Evolutionary conservation across 2,888 invertebrate genomes (phyloP), one percentile per base, ranked within the genome.

Genomic region (Pinctada fucata): DNA sequence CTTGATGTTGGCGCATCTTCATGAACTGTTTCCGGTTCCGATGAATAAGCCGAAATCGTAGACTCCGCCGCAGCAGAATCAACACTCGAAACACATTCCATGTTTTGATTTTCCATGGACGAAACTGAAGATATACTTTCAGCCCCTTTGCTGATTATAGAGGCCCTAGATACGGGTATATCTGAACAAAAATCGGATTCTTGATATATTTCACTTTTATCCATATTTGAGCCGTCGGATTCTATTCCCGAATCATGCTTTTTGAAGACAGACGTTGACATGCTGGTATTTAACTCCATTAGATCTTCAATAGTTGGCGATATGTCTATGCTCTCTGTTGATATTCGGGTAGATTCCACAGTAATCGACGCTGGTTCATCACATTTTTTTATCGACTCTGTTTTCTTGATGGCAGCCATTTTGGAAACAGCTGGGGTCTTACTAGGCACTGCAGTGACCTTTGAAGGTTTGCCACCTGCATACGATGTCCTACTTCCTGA

Each of bases 201-300:
- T 66, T 66, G 13, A 31, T 66, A 74, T 3, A 74, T 66, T 50
- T 74, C 74, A 74, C 74, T 74, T 74, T 74, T 74, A 74, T 74
- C 74, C 74, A 74, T 74, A 50, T 74, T 74, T 10, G 74, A 74
- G 2, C 65, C 64, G 51, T 74, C 74, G 0, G 74, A 74, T 16
- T 74, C 74, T 50, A 74, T 74, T 16, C 74, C 74, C 31, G 74
- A 74, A 49, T 74, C 74, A 10, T 74, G 74, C 51, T 74, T 74
- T 66, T 74, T 74, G 13, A 74, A 58, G 63, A 74, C 5, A 3
- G 74, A 74, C 3, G 74, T 74, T 13, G 74, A 74, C 74, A 74
- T 74, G 49, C 66, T 48, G 13, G n/a, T 66, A 48, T 66, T 66
- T n/a, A 51, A 66, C 3, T 64, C 65, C 16, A 48, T 50, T 10